These are phyloP conservation scores for Heliconius aoede DNA, from an alignment of 2,888 invertebrate species.

Conservation along the genomic window DNA sequence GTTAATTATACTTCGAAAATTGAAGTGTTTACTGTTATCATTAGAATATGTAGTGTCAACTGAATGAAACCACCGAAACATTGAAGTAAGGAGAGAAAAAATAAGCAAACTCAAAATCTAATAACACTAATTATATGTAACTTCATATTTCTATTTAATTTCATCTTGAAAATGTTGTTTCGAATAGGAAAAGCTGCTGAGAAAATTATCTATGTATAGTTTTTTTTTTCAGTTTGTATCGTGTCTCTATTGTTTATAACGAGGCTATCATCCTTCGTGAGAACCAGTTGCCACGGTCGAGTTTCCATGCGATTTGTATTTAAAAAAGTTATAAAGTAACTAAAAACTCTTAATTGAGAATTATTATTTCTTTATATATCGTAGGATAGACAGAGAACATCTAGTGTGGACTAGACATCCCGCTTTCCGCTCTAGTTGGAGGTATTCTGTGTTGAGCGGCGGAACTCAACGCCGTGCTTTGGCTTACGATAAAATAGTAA, in stretches of 20 bases:
- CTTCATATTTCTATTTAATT: background rate
- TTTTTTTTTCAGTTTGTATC: background rate
- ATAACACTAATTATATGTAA: background rate
- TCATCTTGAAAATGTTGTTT: background rate
- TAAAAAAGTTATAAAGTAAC: background rate
- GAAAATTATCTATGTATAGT: background rate
- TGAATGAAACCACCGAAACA: background rate
- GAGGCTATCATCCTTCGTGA: constrained; percentile 23
- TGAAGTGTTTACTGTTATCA: background rate
- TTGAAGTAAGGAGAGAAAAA: background rate
- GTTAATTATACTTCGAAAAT: background rate
- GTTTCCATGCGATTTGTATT: constrained; percentile 1
- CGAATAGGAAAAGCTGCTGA: background rate
- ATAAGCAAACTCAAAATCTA: background rate
- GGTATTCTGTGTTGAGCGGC: background rate
- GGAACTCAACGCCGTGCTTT: background rate
- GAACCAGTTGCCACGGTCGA: constrained; percentile 11
- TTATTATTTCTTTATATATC: background rate
- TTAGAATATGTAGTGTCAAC: background rate
- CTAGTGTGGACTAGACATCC: no score
- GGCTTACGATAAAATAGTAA: background rate
- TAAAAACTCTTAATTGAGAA: background rate
- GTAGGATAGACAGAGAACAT: no score
- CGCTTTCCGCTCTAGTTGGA: background rate
- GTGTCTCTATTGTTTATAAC: constrained; percentile 9